These are phyloP conservation scores for Grapholita molesta DNA, from an alignment of 1,140 invertebrate genomes.

Conservation along the genomic window DNA sequence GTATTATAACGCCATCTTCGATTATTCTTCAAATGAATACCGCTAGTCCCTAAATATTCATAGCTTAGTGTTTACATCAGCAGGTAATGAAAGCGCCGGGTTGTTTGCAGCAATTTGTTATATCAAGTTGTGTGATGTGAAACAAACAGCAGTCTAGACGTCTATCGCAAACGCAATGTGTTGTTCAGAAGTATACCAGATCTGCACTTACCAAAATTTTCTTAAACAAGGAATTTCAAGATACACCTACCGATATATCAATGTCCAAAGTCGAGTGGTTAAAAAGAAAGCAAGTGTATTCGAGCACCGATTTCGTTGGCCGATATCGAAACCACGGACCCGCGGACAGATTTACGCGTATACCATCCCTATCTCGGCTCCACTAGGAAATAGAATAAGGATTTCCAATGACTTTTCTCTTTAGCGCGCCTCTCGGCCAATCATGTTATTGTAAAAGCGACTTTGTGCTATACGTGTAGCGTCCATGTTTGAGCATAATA, in stretches of 20 bases:
- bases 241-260: conserved; percentile 42
- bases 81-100: too few relatives aligned
- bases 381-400: conserved; percentile 11
- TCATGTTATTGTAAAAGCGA: background rate
- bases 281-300: conserved; percentile 39
- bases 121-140: background rate
- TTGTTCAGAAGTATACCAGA: background rate
- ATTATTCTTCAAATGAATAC: too few relatives aligned
- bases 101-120: too few relatives aligned
- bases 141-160: background rate
- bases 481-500: background rate
- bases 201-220: background rate
- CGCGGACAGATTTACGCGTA: conserved; percentile 52
- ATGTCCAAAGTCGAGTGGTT: conserved; percentile 36
- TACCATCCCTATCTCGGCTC: conserved; percentile 17
- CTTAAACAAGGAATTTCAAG: background rate
- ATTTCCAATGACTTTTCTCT: background rate
- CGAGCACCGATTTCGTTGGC: conserved; percentile 37
- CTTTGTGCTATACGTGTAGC: background rate
- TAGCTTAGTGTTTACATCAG: too few relatives aligned
- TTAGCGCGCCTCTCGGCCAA: background rate
- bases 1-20: too few relatives aligned
- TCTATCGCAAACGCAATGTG: background rate
- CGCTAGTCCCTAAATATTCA: too few relatives aligned
- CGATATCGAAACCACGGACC: conserved; percentile 20